A percentile compares a stretch with the other conserved stretches of the same genome.
phyloP scores from a whole-genome alignment of 1,140 invertebrate genomes.

The Parasteatoda tepidariorum region DNA sequence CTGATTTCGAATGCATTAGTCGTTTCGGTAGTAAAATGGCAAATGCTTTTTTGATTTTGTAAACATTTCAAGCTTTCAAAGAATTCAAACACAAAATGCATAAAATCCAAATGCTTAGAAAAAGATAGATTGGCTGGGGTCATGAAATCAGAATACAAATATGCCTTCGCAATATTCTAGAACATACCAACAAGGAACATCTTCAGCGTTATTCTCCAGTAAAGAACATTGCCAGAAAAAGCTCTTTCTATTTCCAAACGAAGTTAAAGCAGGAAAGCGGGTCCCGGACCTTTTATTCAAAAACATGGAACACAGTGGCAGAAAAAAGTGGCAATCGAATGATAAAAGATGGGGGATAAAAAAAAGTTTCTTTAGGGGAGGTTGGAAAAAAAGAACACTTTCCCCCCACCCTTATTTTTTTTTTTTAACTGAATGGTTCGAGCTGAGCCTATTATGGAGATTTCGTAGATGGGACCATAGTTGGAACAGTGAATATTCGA shows the following conservation, averaged over 20 bases:
- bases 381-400: neutral
- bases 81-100: too few species aligned
- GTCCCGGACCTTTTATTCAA: neutral
- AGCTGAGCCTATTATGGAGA: conserved; percentile 11
- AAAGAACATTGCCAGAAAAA: too few species aligned
- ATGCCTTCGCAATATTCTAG: too few species aligned
- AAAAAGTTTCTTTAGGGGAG: neutral
- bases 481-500: neutral
- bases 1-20: too few species aligned
- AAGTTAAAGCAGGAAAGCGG: neutral
- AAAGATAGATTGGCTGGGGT: too few species aligned
- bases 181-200: too few species aligned
- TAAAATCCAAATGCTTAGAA: too few species aligned
- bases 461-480: neutral
- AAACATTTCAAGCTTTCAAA: too few species aligned
- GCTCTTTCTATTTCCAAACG: neutral
- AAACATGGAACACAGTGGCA: neutral
- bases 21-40: too few species aligned
- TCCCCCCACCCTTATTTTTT: neutral
- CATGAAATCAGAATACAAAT: too few species aligned
- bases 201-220: too few species aligned
- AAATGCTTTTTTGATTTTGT: too few species aligned
- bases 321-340: neutral
- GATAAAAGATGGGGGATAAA: neutral
- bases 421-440: neutral